Conservation (phyloP, 2,888 invertebrate genomes). For the Epirrhoe tristata region DNA sequence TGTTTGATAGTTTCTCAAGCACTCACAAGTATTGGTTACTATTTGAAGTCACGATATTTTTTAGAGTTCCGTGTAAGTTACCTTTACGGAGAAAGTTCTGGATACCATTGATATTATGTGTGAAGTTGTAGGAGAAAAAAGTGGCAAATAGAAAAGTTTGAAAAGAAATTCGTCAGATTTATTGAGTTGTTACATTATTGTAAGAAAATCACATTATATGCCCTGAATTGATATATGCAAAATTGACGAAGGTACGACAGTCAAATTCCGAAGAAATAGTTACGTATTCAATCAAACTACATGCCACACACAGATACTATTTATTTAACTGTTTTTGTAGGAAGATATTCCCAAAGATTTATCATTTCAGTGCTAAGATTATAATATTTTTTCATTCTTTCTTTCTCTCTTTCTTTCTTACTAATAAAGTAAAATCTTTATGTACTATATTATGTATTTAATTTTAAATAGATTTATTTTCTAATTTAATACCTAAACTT, state of each 20-base stretch:
- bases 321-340: slow-evolving; percentile 28
- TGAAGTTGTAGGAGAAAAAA: background rate
- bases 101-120: background rate
- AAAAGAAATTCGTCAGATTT: background rate
- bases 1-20: slow-evolving; percentile 57
- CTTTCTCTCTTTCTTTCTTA: too few relatives aligned
- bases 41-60: slow-evolving; percentile 30
- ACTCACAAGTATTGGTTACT: slow-evolving; percentile 57
- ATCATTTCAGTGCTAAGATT: background rate
- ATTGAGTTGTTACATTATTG: background rate
- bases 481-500: too few relatives aligned
- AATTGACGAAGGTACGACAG: slow-evolving; percentile 67
- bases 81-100: slow-evolving; percentile 3
- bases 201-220: slow-evolving; percentile 28
- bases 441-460: too few relatives aligned
- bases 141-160: background rate
- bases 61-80: slow-evolving; percentile 27
- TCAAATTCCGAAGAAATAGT: slow-evolving; percentile 50
- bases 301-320: slow-evolving; percentile 51
- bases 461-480: too few relatives aligned
- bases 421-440: too few relatives aligned
- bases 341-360: background rate
- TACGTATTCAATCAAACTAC: slow-evolving; percentile 32
- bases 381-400: background rate
- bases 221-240: slow-evolving; percentile 49